Percentiles rank a stretch among this genome's conserved stretches.
Conservation (phyloP, 2,113 vertebrate genomes). For the Muntiacus muntjak region DNA sequence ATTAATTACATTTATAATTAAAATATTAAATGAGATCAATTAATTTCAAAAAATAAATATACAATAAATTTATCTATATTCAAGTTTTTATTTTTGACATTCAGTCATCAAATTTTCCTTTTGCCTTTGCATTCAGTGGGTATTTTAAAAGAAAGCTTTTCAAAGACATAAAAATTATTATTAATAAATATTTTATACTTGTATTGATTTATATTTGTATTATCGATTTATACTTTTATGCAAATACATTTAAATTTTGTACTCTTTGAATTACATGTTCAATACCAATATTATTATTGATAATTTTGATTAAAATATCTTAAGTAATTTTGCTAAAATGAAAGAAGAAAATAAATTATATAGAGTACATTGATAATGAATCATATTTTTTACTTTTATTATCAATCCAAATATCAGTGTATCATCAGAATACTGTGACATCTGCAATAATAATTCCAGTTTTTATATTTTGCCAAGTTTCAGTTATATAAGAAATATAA, state of each 20-base stretch:
- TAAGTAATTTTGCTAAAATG: not conserved
- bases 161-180: not conserved
- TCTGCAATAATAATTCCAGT: not conserved
- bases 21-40: not conserved
- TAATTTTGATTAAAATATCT: not conserved
- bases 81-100: not conserved
- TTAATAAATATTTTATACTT: not conserved
- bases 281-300: not conserved
- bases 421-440: not conserved
- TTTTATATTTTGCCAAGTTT: not conserved
- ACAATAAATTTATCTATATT: not conserved
- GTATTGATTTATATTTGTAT: not conserved
- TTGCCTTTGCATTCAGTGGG: not conserved
- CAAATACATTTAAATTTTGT: not conserved
- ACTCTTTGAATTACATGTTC: not conserved
- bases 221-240: not conserved
- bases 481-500: not conserved
- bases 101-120: not conserved
- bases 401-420: not conserved
- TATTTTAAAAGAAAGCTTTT: conserved; percentile 9
- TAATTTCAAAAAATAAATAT: not conserved
- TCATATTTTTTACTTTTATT: not conserved
- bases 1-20: not conserved
- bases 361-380: not conserved
- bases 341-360: not conserved